Evolutionary conservation across 2,888 invertebrate species (phyloP).

Genomic region (Spisula solida): DNA sequence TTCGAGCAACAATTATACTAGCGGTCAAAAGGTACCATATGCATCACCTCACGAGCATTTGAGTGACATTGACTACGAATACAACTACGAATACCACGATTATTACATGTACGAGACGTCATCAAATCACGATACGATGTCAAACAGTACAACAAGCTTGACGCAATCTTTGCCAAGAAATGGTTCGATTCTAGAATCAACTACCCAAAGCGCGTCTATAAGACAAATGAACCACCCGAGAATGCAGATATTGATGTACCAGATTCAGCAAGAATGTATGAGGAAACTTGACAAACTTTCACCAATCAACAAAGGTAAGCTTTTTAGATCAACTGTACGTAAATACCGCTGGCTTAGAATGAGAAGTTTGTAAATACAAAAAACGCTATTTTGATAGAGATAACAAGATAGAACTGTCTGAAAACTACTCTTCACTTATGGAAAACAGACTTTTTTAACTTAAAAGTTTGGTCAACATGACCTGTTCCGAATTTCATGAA

Average conservation of each 20-base stretch:
- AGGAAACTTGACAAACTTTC: not conserved
- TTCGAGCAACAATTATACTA: not conserved
- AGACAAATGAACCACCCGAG: not conserved
- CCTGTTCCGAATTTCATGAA: too few relatives aligned
- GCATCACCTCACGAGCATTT: not conserved
- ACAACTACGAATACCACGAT: not conserved
- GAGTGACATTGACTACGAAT: not conserved
- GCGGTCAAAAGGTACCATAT: not conserved
- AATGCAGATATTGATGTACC: not conserved
- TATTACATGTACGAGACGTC: not conserved
- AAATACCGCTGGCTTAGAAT: too few relatives aligned
- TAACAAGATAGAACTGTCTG: too few relatives aligned
- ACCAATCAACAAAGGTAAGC: slow-evolving; percentile 7
- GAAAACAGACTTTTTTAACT: too few relatives aligned
- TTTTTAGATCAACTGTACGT: not conserved
- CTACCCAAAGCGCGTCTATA: not conserved
- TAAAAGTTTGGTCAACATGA: too few relatives aligned
- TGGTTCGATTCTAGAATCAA: not conserved
- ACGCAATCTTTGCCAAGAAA: not conserved
- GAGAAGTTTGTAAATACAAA: too few relatives aligned
- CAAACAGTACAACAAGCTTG: not conserved
- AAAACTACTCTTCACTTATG: too few relatives aligned
- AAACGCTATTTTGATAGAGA: too few relatives aligned
- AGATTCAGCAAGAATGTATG: not conserved
- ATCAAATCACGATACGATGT: not conserved